These are phyloP conservation scores for Drosophila mercatorum DNA, from an alignment of 2,888 invertebrate species.

Conservation along the genomic window DNA sequence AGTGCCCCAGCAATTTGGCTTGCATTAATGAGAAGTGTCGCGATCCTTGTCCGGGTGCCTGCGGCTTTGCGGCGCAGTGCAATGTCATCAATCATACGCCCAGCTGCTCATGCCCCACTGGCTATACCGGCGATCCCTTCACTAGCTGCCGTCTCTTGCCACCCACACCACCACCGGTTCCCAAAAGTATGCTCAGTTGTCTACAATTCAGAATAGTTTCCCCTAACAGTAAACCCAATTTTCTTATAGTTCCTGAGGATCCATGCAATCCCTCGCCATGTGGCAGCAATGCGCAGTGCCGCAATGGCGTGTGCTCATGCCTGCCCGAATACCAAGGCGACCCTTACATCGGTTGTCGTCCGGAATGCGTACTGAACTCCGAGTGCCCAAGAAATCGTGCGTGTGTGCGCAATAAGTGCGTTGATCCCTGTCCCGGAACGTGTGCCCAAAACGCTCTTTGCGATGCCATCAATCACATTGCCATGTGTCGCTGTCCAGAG, in stretches of 20 bases:
- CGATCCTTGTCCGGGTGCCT: conserved; percentile 91
- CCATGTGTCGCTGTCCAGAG: conserved; percentile 88
- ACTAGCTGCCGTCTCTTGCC: conserved; percentile 88
- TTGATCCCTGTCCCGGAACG: conserved; percentile 93
- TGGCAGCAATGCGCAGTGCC: conserved; percentile 91
- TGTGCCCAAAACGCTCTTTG: conserved; percentile 92
- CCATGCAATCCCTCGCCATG: conserved; percentile 92
- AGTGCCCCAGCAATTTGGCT: conserved; percentile 89
- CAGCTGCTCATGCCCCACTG: conserved; percentile 89
- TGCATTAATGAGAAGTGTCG: conserved; percentile 90
- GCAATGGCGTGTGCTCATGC: conserved; percentile 90
- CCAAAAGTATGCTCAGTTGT: conserved; percentile 65
- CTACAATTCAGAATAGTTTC: not conserved
- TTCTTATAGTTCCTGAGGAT: conserved; percentile 84
- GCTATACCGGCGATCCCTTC: conserved; percentile 92
- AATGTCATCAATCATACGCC: conserved; percentile 91
- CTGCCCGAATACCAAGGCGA: conserved; percentile 91
- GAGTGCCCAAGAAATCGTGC: conserved; percentile 92
- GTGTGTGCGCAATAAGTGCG: conserved; percentile 92
- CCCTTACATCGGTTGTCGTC: conserved; percentile 91
- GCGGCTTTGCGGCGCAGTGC: conserved; percentile 90
- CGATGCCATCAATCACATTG: conserved; percentile 90
- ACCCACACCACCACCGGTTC: conserved; percentile 83
- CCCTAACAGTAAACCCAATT: conserved; percentile 20
- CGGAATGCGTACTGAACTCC: conserved; percentile 91